These are phyloP conservation scores for Leptinotarsa defecta DNA, from an alignment of 1,140 invertebrate genomes.

Conservation along the genomic window DNA sequence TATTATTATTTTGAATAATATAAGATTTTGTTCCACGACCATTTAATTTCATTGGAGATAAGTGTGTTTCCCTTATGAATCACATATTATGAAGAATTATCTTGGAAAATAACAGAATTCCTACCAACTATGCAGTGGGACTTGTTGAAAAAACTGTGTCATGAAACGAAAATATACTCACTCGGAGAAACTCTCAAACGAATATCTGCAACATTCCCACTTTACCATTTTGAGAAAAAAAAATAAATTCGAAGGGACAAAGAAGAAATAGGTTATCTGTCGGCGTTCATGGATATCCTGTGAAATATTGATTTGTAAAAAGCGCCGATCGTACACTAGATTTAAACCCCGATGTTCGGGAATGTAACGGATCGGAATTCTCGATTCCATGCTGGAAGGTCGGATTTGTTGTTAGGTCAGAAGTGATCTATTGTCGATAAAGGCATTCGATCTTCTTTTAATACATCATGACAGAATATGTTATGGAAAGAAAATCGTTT, in stretches of 20 bases:
- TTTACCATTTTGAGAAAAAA: neutral
- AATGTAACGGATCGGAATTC: slow-evolving; percentile 4
- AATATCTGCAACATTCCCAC: neutral
- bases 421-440: too few species aligned
- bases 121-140: too few species aligned
- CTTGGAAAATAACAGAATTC: too few species aligned
- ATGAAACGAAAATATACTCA: neutral
- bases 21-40: too few species aligned
- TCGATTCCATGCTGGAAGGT: neutral
- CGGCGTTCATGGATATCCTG: slow-evolving; percentile 10
- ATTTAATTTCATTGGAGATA: too few species aligned
- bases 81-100: too few species aligned
- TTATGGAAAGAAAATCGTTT: too few species aligned
- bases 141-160: neutral
- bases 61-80: too few species aligned
- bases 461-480: too few species aligned
- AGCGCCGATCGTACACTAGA: slow-evolving; percentile 6
- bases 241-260: neutral
- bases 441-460: too few species aligned
- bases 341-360: slow-evolving; percentile 10
- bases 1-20: too few species aligned
- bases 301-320: slow-evolving; percentile 19
- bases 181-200: neutral
- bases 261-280: slow-evolving; percentile 19
- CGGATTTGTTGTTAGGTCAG: neutral